Base-by-base conservation (phyloP, 2,888 invertebrate genomes). In the Melitaea athalia region DNA sequence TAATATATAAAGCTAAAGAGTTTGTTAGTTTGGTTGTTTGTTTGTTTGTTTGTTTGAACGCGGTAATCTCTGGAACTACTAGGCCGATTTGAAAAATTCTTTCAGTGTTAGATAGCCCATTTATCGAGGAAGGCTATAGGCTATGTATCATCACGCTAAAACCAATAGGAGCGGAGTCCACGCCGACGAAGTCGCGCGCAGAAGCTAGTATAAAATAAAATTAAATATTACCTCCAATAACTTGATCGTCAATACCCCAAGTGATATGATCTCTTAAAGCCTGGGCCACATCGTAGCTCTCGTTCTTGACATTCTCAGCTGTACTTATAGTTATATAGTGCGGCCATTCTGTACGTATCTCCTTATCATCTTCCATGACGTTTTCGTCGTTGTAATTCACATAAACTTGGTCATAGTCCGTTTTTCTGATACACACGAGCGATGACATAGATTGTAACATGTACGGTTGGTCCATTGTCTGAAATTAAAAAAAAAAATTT, bases 381-480 rank as follows among this genome's bases (percentile, higher is more conserved):
- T 63, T 59, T 0, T 71, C 53, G 0, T 79, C 74, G 0, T 78
- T 67, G 74, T 84, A 89, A 67, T 91, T 89, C 0, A 90, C 84
- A 72, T 82, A 90, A 50, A 91, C 88, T 66, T 85, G 86, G 69
- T 92, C 92, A 11, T 89, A 92, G 10, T 88, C 86, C 0, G 64
- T n/a, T 61, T 91, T 92, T 0, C 81, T 78, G 0, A 75, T 76
- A 4, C 81, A 74, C 5, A 85, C 87, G 0, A 92, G 78, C 0
- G 81, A 76, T 0, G 92, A 91, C 0, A 92, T 80, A 0, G 91
- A 88, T 60, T 90, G 90, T 0, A 91, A 88, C 80, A 92, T 85
- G 76, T 91, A 92, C 1, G 89, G 86, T 77, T 92, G 91, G 65
- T 92, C 92, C 72, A 87, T 71, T 0, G 73, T 83, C 89, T 90